Evolutionary conservation across 2,888 invertebrate genomes (phyloP).

Genomic region (Rhagium mordax): DNA sequence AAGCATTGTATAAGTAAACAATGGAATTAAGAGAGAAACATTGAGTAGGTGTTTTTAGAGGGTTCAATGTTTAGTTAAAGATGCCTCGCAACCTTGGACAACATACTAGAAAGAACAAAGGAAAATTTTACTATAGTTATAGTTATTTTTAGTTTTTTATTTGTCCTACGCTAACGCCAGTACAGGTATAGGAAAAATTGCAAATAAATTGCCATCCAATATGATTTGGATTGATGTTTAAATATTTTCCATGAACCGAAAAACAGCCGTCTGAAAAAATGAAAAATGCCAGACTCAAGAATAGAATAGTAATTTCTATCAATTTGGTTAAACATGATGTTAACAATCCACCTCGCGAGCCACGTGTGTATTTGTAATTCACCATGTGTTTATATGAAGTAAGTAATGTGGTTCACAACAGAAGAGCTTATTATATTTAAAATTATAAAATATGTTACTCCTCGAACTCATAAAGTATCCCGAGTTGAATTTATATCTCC

Average conservation of each 20-base stretch:
- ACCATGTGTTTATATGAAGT: neutral
- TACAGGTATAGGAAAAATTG: neutral
- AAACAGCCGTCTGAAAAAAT: too few species aligned
- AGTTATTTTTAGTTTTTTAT: neutral
- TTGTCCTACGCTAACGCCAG: neutral
- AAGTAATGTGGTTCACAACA: neutral
- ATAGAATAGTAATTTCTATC: too few species aligned
- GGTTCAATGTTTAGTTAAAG: neutral
- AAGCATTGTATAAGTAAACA: slow-evolving; percentile 28
- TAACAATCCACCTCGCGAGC: too few species aligned
- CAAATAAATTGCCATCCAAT: too few species aligned
- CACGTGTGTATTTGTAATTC: neutral
- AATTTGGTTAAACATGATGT: too few species aligned
- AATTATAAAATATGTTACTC: neutral
- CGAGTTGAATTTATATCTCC: slow-evolving; percentile 5
- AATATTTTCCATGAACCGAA: too few species aligned
- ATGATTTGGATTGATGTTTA: too few species aligned
- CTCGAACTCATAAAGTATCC: neutral
- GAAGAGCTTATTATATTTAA: neutral
- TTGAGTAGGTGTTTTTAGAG: neutral
- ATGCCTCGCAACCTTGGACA: neutral
- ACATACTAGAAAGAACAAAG: neutral
- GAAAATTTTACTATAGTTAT: neutral
- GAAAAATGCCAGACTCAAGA: too few species aligned
- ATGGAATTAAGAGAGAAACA: neutral